These are phyloP conservation scores for Macrostomum lignano DNA, from an alignment of 1,140 invertebrate species.

Conservation along the genomic window DNA sequence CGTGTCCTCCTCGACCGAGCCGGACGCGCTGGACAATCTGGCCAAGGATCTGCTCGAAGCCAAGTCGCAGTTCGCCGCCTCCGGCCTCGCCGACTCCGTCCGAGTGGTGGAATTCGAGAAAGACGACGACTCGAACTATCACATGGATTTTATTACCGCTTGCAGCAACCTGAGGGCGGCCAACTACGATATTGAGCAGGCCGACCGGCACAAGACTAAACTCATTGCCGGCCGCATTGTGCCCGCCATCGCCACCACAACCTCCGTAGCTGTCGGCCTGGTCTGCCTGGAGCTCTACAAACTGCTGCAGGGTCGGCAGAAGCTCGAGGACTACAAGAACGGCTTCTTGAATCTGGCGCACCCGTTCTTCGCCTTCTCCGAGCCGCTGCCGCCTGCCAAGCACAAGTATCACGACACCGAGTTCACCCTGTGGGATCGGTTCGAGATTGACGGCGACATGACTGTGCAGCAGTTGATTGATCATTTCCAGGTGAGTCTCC, in stretches of 20 bases:
- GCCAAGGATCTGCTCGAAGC: no score
- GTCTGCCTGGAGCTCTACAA: conserved; percentile 79
- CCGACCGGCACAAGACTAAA: conserved; percentile 82
- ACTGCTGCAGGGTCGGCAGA: conserved; percentile 29
- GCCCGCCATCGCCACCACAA: conserved; percentile 91
- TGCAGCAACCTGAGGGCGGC: conserved; percentile 74
- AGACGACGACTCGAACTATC: conserved; percentile 83
- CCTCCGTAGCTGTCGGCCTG: conserved; percentile 70
- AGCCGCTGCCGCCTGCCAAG: conserved; percentile 52
- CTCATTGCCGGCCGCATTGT: conserved; percentile 95
- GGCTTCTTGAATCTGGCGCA: conserved; percentile 81
- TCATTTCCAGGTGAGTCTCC: conserved; percentile 44
- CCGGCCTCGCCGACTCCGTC: no score
- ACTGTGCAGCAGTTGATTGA: conserved; percentile 71
- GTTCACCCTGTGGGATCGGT: conserved; percentile 92
- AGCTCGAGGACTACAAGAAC: conserved; percentile 57
- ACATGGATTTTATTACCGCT: conserved; percentile 96
- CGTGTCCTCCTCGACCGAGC: no score
- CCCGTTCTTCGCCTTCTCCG: conserved; percentile 84
- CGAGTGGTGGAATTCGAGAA: conserved; percentile 65
- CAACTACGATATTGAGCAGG: conserved; percentile 73
- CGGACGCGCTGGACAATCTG: no score
- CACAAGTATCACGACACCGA: conserved; percentile 59
- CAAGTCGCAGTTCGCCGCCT: no score
- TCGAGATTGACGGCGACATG: conserved; percentile 73